Conservation (phyloP, 2,888 invertebrate genomes). For the Trachelus tabidus region DNA sequence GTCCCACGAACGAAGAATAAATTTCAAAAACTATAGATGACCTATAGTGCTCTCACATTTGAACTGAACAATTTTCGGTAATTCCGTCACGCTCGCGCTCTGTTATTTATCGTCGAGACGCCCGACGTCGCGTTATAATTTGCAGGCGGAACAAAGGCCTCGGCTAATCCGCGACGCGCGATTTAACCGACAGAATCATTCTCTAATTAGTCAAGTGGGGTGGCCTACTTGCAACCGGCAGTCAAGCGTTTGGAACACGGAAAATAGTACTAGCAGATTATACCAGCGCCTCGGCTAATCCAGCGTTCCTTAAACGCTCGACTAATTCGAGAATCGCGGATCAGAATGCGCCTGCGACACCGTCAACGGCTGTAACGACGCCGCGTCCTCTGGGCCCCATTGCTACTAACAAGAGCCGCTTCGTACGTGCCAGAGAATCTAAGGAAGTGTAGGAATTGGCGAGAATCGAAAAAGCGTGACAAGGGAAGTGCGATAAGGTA, state of each 20-base stretch:
- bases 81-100: not conserved
- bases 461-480: not conserved
- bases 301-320: not conserved
- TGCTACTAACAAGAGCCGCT: not conserved
- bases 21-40: not conserved
- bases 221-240: not conserved
- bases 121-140: slow-evolving; percentile 41
- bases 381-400: not conserved
- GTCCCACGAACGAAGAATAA: not conserved
- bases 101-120: not conserved
- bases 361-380: not conserved
- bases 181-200: slow-evolving; percentile 51
- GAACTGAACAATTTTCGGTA: not conserved
- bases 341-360: not conserved
- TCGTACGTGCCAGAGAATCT: not conserved
- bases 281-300: not conserved
- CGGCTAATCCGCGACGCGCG: slow-evolving; percentile 46
- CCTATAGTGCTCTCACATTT: not conserved
- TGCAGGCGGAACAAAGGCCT: slow-evolving; percentile 45
- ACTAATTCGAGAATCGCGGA: not conserved
- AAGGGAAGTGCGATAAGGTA: not conserved
- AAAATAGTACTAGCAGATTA: not conserved
- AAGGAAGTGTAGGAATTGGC: not conserved
- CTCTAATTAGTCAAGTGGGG: slow-evolving; percentile 40
- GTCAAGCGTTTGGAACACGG: not conserved